Evolutionary conservation across 2,797 vertebrate species (phyloP).

Genomic region (Clarias platycephalus): DNA sequence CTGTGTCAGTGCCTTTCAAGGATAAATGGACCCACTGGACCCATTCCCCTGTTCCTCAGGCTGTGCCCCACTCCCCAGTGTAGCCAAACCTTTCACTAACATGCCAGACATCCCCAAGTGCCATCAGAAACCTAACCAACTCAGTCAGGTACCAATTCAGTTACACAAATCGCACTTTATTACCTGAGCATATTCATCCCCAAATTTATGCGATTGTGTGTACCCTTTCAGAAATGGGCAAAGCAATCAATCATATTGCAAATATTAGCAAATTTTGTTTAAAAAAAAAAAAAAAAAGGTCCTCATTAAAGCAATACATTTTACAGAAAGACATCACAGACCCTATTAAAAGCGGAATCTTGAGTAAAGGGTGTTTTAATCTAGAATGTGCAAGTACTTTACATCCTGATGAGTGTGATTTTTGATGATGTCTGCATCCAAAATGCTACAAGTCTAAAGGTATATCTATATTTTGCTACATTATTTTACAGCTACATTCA

Average conservation of each 20-base stretch:
- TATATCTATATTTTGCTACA: conserved; percentile 78
- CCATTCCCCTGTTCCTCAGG: conserved; percentile 59
- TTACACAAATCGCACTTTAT: conserved; percentile 67
- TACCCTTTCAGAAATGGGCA: conserved; percentile 61
- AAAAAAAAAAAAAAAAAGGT: conserved; percentile 14
- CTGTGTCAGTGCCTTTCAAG: conserved; percentile 72
- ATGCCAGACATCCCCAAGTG: conserved; percentile 13
- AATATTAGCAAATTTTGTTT: conserved; percentile 37
- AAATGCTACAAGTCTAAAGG: conserved; percentile 77
- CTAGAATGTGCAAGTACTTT: conserved; percentile 75
- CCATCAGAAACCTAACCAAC: conserved; percentile 35
- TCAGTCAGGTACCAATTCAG: conserved; percentile 41
- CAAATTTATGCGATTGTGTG: conserved; percentile 70
- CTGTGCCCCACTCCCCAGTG: neutral
- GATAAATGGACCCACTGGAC: conserved; percentile 71
- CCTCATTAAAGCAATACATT: conserved; percentile 48
- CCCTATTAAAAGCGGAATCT: conserved; percentile 30
- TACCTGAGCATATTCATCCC: conserved; percentile 72
- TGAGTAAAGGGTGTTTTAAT: conserved; percentile 47
- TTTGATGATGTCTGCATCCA: conserved; percentile 69
- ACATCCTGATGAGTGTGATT: conserved; percentile 51
- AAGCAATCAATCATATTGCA: conserved; percentile 45
- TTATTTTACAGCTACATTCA: conserved; percentile 82
- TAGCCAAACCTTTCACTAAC: conserved; percentile 38
- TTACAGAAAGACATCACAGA: conserved; percentile 48